These are phyloP conservation scores for Gerris buenoi DNA, from an alignment of 1,140 invertebrate species.

Conservation along the genomic window DNA sequence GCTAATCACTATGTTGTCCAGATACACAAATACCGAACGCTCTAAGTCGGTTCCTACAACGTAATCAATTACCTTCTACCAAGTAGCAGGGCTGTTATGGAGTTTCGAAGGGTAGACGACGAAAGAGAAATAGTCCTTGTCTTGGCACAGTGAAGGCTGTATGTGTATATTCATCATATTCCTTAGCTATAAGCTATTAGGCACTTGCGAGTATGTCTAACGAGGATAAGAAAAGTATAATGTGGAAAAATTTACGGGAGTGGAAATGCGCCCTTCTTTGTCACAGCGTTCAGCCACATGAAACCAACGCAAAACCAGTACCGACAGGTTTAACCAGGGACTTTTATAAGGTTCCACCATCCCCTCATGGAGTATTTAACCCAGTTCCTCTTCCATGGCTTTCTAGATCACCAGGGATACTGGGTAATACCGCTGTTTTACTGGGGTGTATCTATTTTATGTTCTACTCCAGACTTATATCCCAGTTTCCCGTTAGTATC, in stretches of 20 bases:
- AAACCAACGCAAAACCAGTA: conserved; percentile 36
- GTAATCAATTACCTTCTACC: conserved; percentile 24
- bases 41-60: conserved; percentile 12
- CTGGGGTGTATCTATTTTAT: no score
- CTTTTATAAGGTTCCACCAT: no score
- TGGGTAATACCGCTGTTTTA: conserved; percentile 15
- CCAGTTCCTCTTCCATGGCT: conserved; percentile 17
- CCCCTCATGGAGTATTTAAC: conserved; percentile 18
- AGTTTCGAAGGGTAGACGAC: conserved; percentile 28
- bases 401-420: conserved; percentile 3
- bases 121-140: conserved; percentile 24
- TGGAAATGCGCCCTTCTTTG: conserved; percentile 22
- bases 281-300: conserved; percentile 31
- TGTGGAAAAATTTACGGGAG: conserved; percentile 16
- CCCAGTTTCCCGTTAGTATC: no score
- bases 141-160: conserved; percentile 19
- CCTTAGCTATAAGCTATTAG: conserved; percentile 10
- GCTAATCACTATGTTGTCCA: conserved; percentile 25
- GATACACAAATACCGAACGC: conserved; percentile 14
- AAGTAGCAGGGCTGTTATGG: conserved; percentile 23
- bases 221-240: conserved; percentile 22
- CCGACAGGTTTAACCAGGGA: conserved; percentile 32
- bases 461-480: no score
- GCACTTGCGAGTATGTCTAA: conserved; percentile 26
- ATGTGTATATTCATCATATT: conserved; percentile 12